Evolutionary conservation across 1,140 invertebrate species (phyloP), one percentile per base, ranked within the genome.

Genomic region (Tenebrio molitor): DNA sequence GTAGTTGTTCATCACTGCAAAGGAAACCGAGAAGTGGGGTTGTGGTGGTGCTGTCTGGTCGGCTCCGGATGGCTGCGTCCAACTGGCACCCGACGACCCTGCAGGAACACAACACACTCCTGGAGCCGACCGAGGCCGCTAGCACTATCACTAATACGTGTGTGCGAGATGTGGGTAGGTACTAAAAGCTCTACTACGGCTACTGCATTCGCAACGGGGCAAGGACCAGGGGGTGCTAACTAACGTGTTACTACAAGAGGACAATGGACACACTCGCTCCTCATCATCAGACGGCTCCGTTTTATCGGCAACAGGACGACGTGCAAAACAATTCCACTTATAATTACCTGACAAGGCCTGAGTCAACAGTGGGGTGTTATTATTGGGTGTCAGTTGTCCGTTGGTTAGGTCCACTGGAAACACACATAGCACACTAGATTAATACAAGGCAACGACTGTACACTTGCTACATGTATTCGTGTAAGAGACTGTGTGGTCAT

Each of bases 1-100:
- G 86, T 97, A 96, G 88, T 96, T 97, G 88, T 96, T 97, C 92
- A 97, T 95, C 86, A 97, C 94, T 95, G 91, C 62, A 88, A 88
- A 83, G 50, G 78, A 77, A 78, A 78, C 74, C 66, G 76, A 77
- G 77, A 80, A 79, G 74, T 79, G 77, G 70, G 64, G 76, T 74
- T 76, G 77, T 73, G 75, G 75, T 73, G 76, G 70, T 71, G 74
- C 70, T 34, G 76, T 53, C 70, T 75, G 76, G 67, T 78, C 79
- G 78, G 79, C 78, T 76, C 74, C 77, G 64, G 78, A 77, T 63
- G 78, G 76, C 66, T 76, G 75, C 66, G 72, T 73, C 79, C 79
- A 80, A 65, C 72, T 79, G 58, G 75, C 76, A 46, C 76, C 75
- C 64, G 79, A 72, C 68, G 79, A 78, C 71, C 79, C 79, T 80